These are phyloP conservation scores for Nothura maculosa DNA, from an alignment of 2,797 vertebrate species.

Conservation along the genomic window DNA sequence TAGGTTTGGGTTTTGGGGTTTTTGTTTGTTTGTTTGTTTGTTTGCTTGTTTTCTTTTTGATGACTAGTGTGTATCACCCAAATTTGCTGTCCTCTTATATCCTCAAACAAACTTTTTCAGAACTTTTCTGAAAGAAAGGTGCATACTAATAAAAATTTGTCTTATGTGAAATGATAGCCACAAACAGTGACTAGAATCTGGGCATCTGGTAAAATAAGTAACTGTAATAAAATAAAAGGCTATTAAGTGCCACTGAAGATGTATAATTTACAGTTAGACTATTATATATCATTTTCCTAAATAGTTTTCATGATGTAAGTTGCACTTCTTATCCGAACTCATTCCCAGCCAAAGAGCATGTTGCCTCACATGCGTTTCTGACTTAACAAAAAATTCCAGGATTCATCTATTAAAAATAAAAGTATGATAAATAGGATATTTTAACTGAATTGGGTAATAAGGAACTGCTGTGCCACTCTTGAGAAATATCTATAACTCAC, in stretches of 20 bases:
- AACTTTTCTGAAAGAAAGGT: neutral
- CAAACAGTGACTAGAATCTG: neutral
- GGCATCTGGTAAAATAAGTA: constrained; percentile 22
- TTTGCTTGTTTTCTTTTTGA: neutral
- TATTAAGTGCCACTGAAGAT: constrained; percentile 24
- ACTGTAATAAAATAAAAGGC: constrained; percentile 9
- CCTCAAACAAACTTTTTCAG: neutral
- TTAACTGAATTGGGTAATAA: constrained; percentile 68
- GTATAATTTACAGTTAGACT: neutral
- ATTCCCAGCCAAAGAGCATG: constrained; percentile 24
- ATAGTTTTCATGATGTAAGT: neutral
- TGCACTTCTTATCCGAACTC: constrained; percentile 44
- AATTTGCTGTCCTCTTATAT: neutral
- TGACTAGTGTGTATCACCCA: neutral
- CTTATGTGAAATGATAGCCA: neutral
- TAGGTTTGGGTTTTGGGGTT: no score
- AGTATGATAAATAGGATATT: constrained; percentile 60
- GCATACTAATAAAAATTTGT: neutral
- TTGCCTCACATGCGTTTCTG: constrained; percentile 12
- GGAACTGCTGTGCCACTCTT: constrained; percentile 63
- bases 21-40: no score
- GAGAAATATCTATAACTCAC: constrained; percentile 72
- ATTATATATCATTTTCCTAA: constrained; percentile 31
- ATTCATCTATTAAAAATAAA: constrained; percentile 26
- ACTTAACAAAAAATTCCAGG: constrained; percentile 49